phyloP scores from a whole-genome alignment of 2,113 vertebrate genomes.

The Cavia aperea region DNA sequence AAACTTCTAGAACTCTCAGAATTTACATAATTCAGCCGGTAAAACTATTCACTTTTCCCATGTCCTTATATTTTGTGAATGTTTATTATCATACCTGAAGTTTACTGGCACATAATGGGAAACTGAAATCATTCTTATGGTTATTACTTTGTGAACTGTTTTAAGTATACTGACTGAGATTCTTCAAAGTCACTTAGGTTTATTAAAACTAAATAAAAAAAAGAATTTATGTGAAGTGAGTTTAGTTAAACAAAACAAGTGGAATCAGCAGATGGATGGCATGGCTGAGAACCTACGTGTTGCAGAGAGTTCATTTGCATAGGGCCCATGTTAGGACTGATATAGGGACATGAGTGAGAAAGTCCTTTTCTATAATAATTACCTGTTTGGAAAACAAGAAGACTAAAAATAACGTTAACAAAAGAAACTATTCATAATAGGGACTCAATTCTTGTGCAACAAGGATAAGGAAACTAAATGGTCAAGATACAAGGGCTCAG shows the following conservation, averaged over 20 bases:
- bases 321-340: too few relatives aligned
- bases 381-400: not conserved
- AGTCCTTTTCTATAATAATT: not conserved
- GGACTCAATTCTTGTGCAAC: not conserved
- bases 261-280: not conserved
- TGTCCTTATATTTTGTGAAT: not conserved
- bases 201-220: not conserved
- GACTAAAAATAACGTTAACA: not conserved
- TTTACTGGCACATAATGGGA: not conserved
- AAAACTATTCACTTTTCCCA: not conserved
- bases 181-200: not conserved
- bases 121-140: not conserved
- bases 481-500: not conserved
- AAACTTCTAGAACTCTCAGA: not conserved
- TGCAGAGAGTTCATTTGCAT: not conserved
- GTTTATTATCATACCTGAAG: not conserved
- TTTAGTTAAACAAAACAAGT: not conserved
- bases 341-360: not conserved
- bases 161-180: not conserved
- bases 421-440: not conserved
- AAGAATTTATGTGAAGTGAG: not conserved
- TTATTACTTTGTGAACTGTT: not conserved
- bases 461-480: not conserved
- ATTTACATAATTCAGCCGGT: not conserved
- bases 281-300: not conserved